Base-by-base conservation (phyloP, 2,113 vertebrate species). In the Pterophyllum scalare region DNA sequence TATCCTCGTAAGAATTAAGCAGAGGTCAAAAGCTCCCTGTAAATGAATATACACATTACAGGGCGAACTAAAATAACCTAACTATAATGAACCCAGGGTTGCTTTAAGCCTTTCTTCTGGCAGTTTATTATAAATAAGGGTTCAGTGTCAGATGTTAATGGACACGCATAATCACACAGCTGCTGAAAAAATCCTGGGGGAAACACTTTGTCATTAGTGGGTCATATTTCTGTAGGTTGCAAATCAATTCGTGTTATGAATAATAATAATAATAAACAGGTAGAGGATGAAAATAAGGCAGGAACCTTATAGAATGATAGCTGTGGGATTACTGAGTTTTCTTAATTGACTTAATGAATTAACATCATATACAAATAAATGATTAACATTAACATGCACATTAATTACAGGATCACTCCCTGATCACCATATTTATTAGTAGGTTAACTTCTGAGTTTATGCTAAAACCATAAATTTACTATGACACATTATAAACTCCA, bases 111-210 rank as follows among this genome's bases (percentile, higher is more conserved):
- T 72, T 31, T 67, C 43, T 72, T 70, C 65, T 52, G 5, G 10
- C 65, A 70, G 65, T 72, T 72, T 17, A 17, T 72, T 52, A 49
- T 72, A 72, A 72, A 72, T 52, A 72, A 52, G 11, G 65, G 10
- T 52, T 72, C 26, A 28, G 43, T 31, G 65, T 72, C 65, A 52
- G 52, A 72, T 72, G 43, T 52, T 72, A 72, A 72, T 72, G 65
- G 65, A 52, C 26, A 72, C 28, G 11, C 26, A 72, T 72, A 0
- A 72, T 52, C 65, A 49, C 65, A 52, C 26, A 52, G 65, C 24
- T 72, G 43, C 65, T 72, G 17, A 49, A 70, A 52, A 31, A 31
- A 70, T 70, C 65, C 43, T 70, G 43, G 65, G 65, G 65, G 65
- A 11, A 0, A 52, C 49, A 72, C 40, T 28, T 70, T 19, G 43